Evolutionary conservation across 2,888 invertebrate genomes (phyloP).

Genomic region (Orthosia gothica): DNA sequence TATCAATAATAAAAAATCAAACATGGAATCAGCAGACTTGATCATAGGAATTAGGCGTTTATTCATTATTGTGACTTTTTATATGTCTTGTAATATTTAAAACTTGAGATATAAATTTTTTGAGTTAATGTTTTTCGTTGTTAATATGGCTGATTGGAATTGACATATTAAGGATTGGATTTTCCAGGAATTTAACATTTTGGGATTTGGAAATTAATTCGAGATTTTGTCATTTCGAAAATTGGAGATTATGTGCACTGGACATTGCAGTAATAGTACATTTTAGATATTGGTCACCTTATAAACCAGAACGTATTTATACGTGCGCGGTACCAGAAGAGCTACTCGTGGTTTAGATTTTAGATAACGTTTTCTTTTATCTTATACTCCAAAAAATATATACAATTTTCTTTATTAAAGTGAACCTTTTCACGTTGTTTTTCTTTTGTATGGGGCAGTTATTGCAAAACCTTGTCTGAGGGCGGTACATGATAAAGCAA

Average conservation of each 20-base stretch:
- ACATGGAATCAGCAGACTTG: background rate
- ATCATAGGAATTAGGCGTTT: too few relatives aligned
- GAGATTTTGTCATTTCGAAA: too few relatives aligned
- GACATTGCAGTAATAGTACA: too few relatives aligned
- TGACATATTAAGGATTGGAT: background rate
- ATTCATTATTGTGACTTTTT: background rate
- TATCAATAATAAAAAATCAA: too few relatives aligned
- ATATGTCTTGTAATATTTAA: too few relatives aligned
- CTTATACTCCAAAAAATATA: background rate
- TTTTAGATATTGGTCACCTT: too few relatives aligned
- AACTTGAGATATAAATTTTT: background rate
- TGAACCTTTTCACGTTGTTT: constrained; percentile 1
- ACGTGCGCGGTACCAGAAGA: too few relatives aligned
- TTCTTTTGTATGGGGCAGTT: constrained; percentile 57
- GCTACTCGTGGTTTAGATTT: background rate
- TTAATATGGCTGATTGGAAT: too few relatives aligned
- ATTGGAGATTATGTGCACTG: too few relatives aligned
- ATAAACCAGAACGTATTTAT: too few relatives aligned
- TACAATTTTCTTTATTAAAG: background rate
- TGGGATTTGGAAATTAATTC: too few relatives aligned
- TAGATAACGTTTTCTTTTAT: background rate
- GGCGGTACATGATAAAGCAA: constrained; percentile 78
- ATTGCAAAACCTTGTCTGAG: constrained; percentile 79
- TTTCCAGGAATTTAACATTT: background rate
- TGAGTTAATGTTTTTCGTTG: background rate